Evolutionary conservation across 2,888 invertebrate species (phyloP).

Genomic region (Psylliodes chrysocephalus): DNA sequence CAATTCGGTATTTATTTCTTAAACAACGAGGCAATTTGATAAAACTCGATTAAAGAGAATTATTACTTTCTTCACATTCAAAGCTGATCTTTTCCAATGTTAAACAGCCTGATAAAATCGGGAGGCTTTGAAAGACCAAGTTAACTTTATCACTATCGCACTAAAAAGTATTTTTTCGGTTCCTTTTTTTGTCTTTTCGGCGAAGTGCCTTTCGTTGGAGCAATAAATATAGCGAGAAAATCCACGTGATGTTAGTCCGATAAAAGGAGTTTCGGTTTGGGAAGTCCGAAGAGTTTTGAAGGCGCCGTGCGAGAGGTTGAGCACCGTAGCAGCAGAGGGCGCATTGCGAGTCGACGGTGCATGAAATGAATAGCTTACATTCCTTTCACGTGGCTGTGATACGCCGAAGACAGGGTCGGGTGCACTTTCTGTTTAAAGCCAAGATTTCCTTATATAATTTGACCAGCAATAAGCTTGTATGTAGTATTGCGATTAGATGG

Average conservation of each 20-base stretch:
- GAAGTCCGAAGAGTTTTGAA: conserved; percentile 25
- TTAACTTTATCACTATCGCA: conserved; percentile 41
- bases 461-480: too few species aligned
- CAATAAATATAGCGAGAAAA: conserved; percentile 40
- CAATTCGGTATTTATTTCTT: conserved; percentile 16
- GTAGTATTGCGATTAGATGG: too few species aligned
- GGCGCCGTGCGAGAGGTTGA: conserved; percentile 16
- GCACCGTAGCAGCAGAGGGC: conserved; percentile 36
- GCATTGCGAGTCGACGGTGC: conserved; percentile 60
- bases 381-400: conserved; percentile 51
- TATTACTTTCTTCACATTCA: conserved; percentile 13
- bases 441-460: background rate
- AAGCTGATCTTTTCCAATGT: conserved; percentile 37
- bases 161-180: conserved; percentile 39
- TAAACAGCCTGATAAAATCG: conserved; percentile 42
- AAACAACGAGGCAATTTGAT: conserved; percentile 22
- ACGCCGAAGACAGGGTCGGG: conserved; percentile 38
- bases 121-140: conserved; percentile 35
- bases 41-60: conserved; percentile 9
- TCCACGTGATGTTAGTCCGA: conserved; percentile 38
- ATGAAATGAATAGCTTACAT: conserved; percentile 60
- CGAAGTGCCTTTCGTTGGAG: conserved; percentile 32
- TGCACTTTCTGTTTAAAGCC: conserved; percentile 12
- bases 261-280: conserved; percentile 36
- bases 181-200: conserved; percentile 21